Evolutionary conservation across 2,113 vertebrate species (phyloP), one percentile per base, ranked within the genome.

Genomic region (Phrynocephalus versicolor): DNA sequence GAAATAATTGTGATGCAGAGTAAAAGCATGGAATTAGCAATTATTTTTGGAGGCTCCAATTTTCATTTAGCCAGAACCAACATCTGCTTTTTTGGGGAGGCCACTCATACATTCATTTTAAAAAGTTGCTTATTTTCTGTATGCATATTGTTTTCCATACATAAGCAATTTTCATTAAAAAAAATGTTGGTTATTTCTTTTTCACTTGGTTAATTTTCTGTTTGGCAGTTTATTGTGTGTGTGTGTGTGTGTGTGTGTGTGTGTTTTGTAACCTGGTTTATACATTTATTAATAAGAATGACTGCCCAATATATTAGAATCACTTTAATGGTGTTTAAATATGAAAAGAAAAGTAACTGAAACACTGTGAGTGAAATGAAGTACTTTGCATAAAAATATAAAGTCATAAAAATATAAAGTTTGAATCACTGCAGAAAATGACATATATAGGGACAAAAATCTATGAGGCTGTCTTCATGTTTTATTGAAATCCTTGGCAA

Each of bases 151-250:
- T 84, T 85, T 69, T 75, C 87, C 85, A 92, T 93, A 92, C 93
- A 89, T 51, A 64, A 91, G 84, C 94, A 89, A 90, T 90, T 95
- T 94, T 93, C 91, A 93, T 51, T 5, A 51, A n/a, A 90, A 90
- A 90, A 85, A 83, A 90, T 92, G 92, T 81, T 89, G 88, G 77
- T 86, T 91, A 84, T 88, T 89, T 79, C 70, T 41, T 87, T 80
- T 85, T 94, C 87, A 87, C 89, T 88, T 93, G 94, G 88, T 85
- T 91, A 91, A 91, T 62, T 88, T 88, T 88, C 84, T 88, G 88
- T 87, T 94, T 92, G 93, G 90, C 94, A 92, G 94, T 90, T 94
- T 94, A 91, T 90, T 81, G 86, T 89, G 45, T 93, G 89, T 94
- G 90, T 92, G 83, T 65, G 23, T 64, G 58, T 60, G 58, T 65